Evolutionary conservation across 2,113 vertebrate genomes (phyloP), one percentile per base, ranked within the genome.

Genomic region (Arizona elegans): DNA sequence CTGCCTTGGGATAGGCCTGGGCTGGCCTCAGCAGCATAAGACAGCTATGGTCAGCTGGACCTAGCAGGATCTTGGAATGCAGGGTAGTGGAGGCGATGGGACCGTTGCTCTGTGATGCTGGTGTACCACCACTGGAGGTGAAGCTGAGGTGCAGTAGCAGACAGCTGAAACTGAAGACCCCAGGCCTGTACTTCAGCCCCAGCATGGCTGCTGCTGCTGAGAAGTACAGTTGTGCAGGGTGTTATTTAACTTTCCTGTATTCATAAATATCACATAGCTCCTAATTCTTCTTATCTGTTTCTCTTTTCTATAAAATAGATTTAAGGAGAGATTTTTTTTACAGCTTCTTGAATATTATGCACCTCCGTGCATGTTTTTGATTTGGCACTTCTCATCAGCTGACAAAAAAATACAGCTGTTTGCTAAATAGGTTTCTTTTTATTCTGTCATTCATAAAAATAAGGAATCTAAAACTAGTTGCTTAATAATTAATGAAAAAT

Each of bases 271-370:
- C 93, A 95, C 92, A 92, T 93, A 91, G 91, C 92, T 94, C 75
- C 38, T 65, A 47, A 52, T 96, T 93, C 92, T 50, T 96, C 90
- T 89, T 92, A 93, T 47, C 94, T 93, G 92, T 85, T 94, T 52
- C 90, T 95, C 96, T 93, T 54, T 5, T 56, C 55, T 0, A 0
- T 53, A 91, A 56, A 94, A 94, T 95, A 95, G 95, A 95, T 95
- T 95, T 94, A 92, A 94, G 75, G 87, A 33, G 33, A 91, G 89
- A 92, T 81, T 89, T 94, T 94, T 94, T 95, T 95, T 94, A 94
- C 52, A 87, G 92, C 87, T 92, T 91, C 1, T 94, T 93, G 93
- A 93, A 95, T 96, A 92, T 95, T 95, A 95, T 97, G 95, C 3
- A 93, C 95, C 91, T 89, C 94, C 96, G 95, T 59, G 8, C 38